Conservation (phyloP, 2,113 vertebrate genomes). For the Piaya cayana region DNA sequence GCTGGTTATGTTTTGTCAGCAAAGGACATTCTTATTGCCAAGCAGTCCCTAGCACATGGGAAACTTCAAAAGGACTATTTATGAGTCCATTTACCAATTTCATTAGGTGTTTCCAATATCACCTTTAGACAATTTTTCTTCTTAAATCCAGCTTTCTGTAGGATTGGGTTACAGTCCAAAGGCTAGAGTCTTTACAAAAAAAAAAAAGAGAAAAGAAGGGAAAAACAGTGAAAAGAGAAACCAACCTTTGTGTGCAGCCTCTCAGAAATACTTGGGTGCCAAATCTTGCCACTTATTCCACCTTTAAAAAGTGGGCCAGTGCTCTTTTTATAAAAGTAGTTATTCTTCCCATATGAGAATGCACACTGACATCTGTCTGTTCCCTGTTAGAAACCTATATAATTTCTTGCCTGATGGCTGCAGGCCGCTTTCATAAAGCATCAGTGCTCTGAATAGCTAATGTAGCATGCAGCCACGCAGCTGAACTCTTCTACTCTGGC, state of each 20-base stretch:
- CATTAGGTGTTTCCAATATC: neutral
- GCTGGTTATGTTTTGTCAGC: neutral
- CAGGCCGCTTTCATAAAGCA: constrained; percentile 39
- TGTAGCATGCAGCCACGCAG: neutral
- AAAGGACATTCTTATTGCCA: neutral
- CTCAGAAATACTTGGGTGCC: neutral
- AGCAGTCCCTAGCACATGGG: neutral
- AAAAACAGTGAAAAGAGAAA: neutral
- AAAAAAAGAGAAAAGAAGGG: neutral
- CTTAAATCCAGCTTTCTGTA: neutral
- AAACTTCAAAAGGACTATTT: neutral
- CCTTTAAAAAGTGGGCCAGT: constrained; percentile 7
- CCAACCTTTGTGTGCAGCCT: neutral
- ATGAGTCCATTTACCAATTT: neutral
- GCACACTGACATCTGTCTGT: constrained; percentile 43
- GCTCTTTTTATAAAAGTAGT: neutral
- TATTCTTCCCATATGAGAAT: neutral
- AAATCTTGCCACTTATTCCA: neutral
- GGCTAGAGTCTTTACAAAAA: neutral
- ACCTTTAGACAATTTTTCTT: neutral
- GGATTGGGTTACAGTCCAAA: neutral
- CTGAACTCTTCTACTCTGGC: neutral
- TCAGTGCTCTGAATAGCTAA: constrained; percentile 41
- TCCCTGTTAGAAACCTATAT: constrained; percentile 23
- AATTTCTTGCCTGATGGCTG: constrained; percentile 37